Percentiles rank a stretch among this genome's conserved stretches.
Evolutionary conservation across 2,888 invertebrate species (phyloP).

Genomic region (Melieria omissa): DNA sequence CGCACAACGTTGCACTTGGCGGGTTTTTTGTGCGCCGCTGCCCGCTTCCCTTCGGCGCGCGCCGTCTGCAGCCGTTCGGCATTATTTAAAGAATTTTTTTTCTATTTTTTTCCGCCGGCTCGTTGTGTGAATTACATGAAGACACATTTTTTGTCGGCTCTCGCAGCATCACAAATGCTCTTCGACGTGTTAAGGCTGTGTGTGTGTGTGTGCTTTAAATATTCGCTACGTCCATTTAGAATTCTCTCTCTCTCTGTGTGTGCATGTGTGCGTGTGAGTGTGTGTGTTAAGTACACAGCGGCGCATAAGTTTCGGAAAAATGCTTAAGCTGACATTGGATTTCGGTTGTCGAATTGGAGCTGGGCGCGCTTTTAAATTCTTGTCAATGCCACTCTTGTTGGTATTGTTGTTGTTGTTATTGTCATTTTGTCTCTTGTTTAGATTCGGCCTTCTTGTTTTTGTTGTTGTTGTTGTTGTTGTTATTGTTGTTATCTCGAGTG

Average conservation of each 20-base stretch:
- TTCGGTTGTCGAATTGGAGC: slow-evolving; percentile 41
- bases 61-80: slow-evolving; percentile 23
- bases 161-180: not conserved
- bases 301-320: slow-evolving; percentile 46
- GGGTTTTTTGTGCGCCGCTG: no score
- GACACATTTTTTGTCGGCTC: no score
- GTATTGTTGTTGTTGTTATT: slow-evolving; percentile 24
- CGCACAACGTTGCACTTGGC: not conserved
- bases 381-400: slow-evolving; percentile 23
- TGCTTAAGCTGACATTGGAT: slow-evolving; percentile 60
- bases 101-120: not conserved
- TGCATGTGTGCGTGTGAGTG: slow-evolving; percentile 10
- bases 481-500: slow-evolving; percentile 46
- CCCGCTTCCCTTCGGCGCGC: no score
- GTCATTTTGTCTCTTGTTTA: not conserved
- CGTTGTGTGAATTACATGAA: not conserved
- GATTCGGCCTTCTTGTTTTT: not conserved
- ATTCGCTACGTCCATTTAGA: not conserved
- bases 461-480: slow-evolving; percentile 20
- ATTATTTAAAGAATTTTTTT: slow-evolving; percentile 31
- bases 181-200: not conserved
- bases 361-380: slow-evolving; percentile 19
- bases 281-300: slow-evolving; percentile 55
- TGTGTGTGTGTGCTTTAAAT: not conserved
- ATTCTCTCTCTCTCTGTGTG: not conserved